phyloP scores from a whole-genome alignment of 2,113 vertebrate genomes.

The Ranitomeya imitator region DNA sequence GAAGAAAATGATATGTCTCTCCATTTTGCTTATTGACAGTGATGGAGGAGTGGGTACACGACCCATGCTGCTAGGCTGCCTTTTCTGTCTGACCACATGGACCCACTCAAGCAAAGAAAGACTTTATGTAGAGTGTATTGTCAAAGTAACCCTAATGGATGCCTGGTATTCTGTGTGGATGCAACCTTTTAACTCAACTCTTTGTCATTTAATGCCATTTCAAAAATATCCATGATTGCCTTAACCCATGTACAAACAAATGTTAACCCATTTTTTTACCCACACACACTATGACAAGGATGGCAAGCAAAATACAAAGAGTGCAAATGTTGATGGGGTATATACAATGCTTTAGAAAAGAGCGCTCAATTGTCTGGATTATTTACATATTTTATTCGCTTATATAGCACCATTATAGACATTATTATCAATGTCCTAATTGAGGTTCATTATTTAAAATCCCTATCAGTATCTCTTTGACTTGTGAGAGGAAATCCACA shows the following conservation, averaged over 20 bases:
- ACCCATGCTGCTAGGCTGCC: slow-evolving; percentile 70
- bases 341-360: too few relatives aligned
- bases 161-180: neutral
- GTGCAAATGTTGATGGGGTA: too few relatives aligned
- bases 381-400: too few relatives aligned
- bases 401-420: too few relatives aligned
- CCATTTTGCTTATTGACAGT: slow-evolving; percentile 91
- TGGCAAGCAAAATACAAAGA: neutral
- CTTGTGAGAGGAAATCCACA: too few relatives aligned
- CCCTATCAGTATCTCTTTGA: too few relatives aligned
- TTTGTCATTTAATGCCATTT: slow-evolving; percentile 22
- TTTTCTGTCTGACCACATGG: slow-evolving; percentile 71
- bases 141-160: slow-evolving; percentile 60
- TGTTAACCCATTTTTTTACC: slow-evolving; percentile 9
- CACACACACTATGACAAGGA: neutral
- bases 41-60: slow-evolving; percentile 81
- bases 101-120: slow-evolving; percentile 63
- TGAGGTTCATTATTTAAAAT: too few relatives aligned
- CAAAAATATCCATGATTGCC: slow-evolving; percentile 26
- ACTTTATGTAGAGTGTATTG: slow-evolving; percentile 62
- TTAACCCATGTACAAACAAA: slow-evolving; percentile 34
- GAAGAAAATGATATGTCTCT: slow-evolving; percentile 88
- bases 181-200: slow-evolving; percentile 50
- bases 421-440: too few relatives aligned
- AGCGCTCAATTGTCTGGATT: too few relatives aligned